A percentile compares a stretch with the other conserved stretches of the same genome.
These are phyloP conservation scores for Vidua macroura DNA, from an alignment of 2,113 vertebrate genomes.

Conservation along the genomic window DNA sequence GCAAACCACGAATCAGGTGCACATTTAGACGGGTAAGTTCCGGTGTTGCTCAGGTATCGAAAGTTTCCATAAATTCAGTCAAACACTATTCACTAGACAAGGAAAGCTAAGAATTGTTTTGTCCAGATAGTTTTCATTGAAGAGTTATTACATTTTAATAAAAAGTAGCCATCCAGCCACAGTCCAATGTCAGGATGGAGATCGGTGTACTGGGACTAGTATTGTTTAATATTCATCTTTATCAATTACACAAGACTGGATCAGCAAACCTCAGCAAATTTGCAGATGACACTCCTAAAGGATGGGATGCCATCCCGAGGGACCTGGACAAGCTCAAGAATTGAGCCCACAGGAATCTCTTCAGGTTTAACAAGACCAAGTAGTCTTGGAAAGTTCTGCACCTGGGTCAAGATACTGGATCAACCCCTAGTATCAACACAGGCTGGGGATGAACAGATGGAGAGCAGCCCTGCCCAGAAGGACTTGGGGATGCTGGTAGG, in stretches of 20 bases:
- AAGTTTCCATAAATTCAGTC: not conserved
- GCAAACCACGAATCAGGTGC: not conserved
- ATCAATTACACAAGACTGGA: not conserved
- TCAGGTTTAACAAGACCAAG: not conserved
- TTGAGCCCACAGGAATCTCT: accelerated
- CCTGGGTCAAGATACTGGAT: accelerated
- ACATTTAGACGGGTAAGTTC: not conserved
- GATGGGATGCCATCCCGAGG: not conserved
- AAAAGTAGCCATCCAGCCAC: not conserved
- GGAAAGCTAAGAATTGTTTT: not conserved
- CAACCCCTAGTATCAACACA: accelerated
- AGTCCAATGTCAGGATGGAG: not conserved
- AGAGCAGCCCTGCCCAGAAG: not conserved
- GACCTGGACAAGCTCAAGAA: not conserved
- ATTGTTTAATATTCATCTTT: not conserved
- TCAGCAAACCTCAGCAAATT: not conserved
- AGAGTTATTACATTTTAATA: not conserved
- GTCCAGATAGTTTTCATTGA: not conserved
- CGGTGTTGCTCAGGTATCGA: not conserved
- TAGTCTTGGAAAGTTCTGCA: not conserved
- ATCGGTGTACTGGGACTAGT: accelerated
- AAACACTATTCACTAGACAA: not conserved
- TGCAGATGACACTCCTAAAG: not conserved
- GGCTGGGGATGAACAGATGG: not conserved
- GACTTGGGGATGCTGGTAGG: not conserved